phyloP scores from a whole-genome alignment of 2,797 vertebrate genomes.

The Sciurus carolinensis region DNA sequence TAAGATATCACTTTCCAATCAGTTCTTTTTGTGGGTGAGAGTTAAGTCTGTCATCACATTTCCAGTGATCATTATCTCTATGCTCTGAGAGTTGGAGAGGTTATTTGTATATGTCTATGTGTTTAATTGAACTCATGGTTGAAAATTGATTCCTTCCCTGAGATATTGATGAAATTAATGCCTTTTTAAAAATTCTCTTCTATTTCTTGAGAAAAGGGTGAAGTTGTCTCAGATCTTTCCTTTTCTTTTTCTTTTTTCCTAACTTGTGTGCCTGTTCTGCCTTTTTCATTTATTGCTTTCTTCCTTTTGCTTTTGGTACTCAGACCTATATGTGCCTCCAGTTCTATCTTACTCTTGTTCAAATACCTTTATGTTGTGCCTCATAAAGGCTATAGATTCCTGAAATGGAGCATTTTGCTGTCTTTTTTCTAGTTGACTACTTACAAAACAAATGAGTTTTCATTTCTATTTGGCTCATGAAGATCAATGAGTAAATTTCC shows the following conservation, averaged over 20 bases:
- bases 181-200: background rate
- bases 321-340: background rate
- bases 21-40: background rate
- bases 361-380: background rate
- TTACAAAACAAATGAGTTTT: background rate
- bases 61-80: background rate
- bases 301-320: background rate
- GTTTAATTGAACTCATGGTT: background rate
- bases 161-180: slow-evolving; percentile 26
- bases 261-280: background rate
- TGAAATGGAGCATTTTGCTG: background rate
- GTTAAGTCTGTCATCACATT: background rate
- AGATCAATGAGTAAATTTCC: slow-evolving; percentile 41
- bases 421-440: background rate
- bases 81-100: background rate
- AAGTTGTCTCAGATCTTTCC: background rate
- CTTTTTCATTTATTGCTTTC: background rate
- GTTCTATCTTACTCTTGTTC: background rate
- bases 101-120: background rate
- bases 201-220: slow-evolving; percentile 19
- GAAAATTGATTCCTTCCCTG: slow-evolving; percentile 21
- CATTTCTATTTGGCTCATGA: slow-evolving; percentile 6
- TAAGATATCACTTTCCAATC: background rate
- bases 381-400: background rate
- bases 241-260: background rate